A percentile compares a stretch with the other conserved stretches of the same genome.
phyloP scores from a whole-genome alignment of 1,140 invertebrate genomes.

The Myzus persicae region DNA sequence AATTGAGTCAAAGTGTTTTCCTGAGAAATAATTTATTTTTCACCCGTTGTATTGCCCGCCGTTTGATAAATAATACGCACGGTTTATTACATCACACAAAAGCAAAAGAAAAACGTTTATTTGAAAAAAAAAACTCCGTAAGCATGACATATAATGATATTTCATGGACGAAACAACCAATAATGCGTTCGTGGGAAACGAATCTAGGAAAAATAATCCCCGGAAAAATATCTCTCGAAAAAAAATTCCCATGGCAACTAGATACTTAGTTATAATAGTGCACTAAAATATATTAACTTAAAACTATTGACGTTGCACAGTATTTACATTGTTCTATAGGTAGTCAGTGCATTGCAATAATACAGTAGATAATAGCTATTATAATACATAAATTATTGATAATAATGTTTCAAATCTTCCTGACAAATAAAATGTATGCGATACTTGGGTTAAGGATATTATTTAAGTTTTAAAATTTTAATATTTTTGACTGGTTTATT shows the following conservation, averaged over 20 bases:
- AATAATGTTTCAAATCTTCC: no score
- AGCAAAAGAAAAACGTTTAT: not conserved
- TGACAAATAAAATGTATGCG: no score
- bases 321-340: no score
- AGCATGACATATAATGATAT: not conserved
- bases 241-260: no score
- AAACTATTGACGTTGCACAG: no score
- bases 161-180: not conserved
- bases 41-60: not conserved
- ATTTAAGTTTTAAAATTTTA: no score
- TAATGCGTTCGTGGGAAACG: not conserved
- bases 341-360: not conserved
- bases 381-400: not conserved
- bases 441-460: no score
- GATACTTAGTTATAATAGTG: no score
- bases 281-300: no score
- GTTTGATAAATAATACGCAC: slow-evolving; percentile 9
- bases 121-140: not conserved
- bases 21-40: not conserved
- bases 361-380: not conserved
- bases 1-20: not conserved
- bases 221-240: not conserved
- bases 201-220: not conserved
- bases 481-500: no score
- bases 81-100: not conserved